A percentile compares a stretch with the other conserved stretches of the same genome.
Conservation (phyloP, 2,113 vertebrate species). For the Heterotis niloticus region DNA sequence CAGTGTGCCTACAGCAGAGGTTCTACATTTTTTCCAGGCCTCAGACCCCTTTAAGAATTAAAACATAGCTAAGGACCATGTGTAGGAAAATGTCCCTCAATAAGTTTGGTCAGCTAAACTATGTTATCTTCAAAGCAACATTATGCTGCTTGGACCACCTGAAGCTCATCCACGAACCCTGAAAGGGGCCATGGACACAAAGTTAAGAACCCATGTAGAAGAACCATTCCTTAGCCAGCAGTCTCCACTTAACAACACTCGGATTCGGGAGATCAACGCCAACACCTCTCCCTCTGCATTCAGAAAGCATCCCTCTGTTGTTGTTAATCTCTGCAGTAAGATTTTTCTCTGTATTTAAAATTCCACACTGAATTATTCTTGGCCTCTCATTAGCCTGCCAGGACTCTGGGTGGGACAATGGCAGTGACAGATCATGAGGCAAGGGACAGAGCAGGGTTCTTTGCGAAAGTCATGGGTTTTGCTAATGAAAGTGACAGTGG, state of each 20-base stretch:
- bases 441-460: conserved; percentile 30
- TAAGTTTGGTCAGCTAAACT: too few relatives aligned
- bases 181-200: neutral
- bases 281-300: conserved; percentile 42
- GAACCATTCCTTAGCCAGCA: conserved; percentile 10
- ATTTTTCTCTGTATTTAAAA: conserved; percentile 33
- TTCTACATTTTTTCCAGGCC: too few relatives aligned
- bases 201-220: neutral
- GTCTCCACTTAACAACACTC: conserved; percentile 31
- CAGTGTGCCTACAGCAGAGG: too few relatives aligned
- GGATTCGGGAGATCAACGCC: conserved; percentile 26
- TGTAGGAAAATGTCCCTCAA: too few relatives aligned
- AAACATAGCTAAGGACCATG: too few relatives aligned
- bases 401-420: conserved; percentile 41
- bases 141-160: too few relatives aligned
- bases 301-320: conserved; percentile 16
- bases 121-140: too few relatives aligned
- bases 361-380: conserved; percentile 44
- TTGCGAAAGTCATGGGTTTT: neutral
- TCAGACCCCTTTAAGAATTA: too few relatives aligned
- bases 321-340: conserved; percentile 27
- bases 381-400: conserved; percentile 44
- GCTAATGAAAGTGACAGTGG: neutral
- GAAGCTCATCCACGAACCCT: too few relatives aligned
- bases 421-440: conserved; percentile 52